Base-by-base conservation (phyloP, 2,113 vertebrate species). In the Lota lota region DNA sequence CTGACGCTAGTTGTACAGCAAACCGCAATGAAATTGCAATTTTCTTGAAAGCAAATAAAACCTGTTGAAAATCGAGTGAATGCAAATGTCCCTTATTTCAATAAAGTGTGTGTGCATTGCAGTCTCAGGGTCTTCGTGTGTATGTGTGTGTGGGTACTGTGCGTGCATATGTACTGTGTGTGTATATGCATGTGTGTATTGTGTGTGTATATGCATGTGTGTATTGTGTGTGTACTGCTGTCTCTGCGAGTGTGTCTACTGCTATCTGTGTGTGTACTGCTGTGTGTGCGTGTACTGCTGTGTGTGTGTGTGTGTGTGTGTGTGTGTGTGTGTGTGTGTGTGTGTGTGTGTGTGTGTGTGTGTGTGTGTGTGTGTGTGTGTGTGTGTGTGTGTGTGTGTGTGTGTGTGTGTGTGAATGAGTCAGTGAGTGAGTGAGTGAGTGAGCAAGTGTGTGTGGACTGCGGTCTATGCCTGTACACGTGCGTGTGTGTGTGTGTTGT, bases 31-130 rank as follows among this genome's bases (percentile, higher is more conserved):
- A 22, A 22, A 40, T 40, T 50, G 14, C 20, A 11, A 22, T 53
- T 17, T 65, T 22, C 19, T 21, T 56, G 53, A 56, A n/a, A 1
- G 20, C 12, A 51, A 22, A 22, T 40, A 19, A 65, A 53, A 51
- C 22, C n/a, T 47, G 40, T 21, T 50, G 63, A 5, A 16, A 16
- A 16, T 15, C 14, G 1, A 51, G 40, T 53, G 21, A 50, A 64
- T 17, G 20, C 19, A 21, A 51, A 22, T 51, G 50, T 22, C 3
- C 21, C 59, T 53, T 18, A 59, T 50, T 33, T 36, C 18, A 21
- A 22, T 53, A 57, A 51, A 21, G 21, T 53, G 68, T 63, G 47
- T 69, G 67, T 68, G 54, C 18, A 12, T 67, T 11, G 54, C 17
- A 28, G 51, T 57, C 11, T 59, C 10, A 12, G 7, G 57, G n/a